Evolutionary conservation across 2,797 vertebrate genomes (phyloP), one percentile per base, ranked within the genome.

Genomic region (Myiotriccus ornatus): DNA sequence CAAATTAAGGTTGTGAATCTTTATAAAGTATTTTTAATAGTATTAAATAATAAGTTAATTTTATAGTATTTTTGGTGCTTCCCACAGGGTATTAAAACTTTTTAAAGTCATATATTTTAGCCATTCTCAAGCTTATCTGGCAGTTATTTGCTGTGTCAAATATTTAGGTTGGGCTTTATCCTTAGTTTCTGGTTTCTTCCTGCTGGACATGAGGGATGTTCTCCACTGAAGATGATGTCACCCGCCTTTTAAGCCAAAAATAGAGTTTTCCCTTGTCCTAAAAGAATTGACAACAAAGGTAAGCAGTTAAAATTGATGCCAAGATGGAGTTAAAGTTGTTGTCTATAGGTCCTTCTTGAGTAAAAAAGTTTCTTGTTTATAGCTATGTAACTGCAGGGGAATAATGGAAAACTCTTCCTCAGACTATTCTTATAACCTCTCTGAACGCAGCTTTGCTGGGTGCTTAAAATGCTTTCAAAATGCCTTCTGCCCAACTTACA

Each of bases 391-490:
- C 46, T 64, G 18, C 57, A 68, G 34, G 47, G 65, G 34, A 84
- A 19, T 78, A 87, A 91, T 35, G 27, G 39, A 25, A 80, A 75
- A 17, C 56, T 91, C 73, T 94, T 95, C 53, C 37, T 95, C 68
- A 82, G 39, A 63, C 76, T 95, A 19, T 78, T 93, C 84, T 56
- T 60, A 25, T 23, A 87, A 90, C 22, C 19, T 87, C 41, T 91
- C 83, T 92, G 68, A 88, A 63, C 83, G 74, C 74, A 89, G 87
- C 95, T 96, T 95, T 93, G 92, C 94, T 71, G 75, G 83, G 57
- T 84, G 84, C 85, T 88, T 91, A 7, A 63, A 47, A 46, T 47
- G 87, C 87, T 96, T 90, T 87, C 76, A 87, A 90, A 96, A 94
- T 81, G 47, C 39, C 0, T 81, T 92, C 82, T 57, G 60, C 69